Evolutionary conservation across 2,797 vertebrate genomes (phyloP).

Genomic region (Lepidocolaptes lacrymiger): DNA sequence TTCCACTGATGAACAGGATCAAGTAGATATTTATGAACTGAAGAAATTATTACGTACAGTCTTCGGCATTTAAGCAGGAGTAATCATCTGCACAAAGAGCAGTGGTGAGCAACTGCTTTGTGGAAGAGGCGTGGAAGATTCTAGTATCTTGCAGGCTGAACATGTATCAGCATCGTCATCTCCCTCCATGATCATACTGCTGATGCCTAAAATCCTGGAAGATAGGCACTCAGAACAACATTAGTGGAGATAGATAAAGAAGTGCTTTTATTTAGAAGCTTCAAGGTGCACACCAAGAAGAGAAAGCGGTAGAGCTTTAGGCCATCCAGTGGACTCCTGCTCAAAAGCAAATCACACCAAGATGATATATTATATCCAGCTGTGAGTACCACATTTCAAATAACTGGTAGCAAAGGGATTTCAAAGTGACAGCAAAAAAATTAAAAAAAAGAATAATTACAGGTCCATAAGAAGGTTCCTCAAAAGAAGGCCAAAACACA

Average conservation of each 20-base stretch:
- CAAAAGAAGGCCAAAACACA: background rate
- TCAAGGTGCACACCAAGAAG: background rate
- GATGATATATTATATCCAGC: background rate
- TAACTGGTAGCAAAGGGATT: background rate
- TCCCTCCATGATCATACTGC: background rate
- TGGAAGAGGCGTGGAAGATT: background rate
- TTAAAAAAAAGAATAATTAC: background rate
- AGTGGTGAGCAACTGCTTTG: background rate
- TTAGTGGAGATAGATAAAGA: no score
- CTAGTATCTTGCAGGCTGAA: background rate
- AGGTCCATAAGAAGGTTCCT: background rate
- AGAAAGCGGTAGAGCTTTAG: background rate
- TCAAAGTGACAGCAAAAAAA: background rate
- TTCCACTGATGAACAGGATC: background rate
- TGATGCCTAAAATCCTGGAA: no score
- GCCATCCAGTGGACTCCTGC: background rate
- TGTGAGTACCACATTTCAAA: background rate
- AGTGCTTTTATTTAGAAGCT: no score
- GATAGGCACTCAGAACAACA: no score
- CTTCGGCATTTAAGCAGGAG: background rate
- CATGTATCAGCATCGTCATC: rapidly evolving
- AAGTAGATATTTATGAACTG: background rate
- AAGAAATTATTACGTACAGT: background rate
- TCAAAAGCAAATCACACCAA: background rate
- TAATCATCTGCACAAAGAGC: background rate